These are phyloP conservation scores for Otolemur garnettii DNA, from an alignment of 2,113 vertebrate genomes.

Conservation along the genomic window DNA sequence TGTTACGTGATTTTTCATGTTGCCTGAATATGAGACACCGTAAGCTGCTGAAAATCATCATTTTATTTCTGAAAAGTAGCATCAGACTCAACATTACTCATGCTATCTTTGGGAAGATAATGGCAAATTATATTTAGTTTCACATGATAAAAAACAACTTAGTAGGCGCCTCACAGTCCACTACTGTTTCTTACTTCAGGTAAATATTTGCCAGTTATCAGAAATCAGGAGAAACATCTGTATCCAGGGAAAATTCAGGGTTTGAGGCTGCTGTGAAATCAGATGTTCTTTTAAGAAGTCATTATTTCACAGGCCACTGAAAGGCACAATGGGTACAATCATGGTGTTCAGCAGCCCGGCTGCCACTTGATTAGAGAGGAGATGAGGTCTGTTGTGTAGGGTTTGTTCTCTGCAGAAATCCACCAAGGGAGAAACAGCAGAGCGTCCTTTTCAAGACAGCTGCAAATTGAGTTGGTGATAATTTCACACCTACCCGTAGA, in stretches of 20 bases:
- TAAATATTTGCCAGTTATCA: constrained; percentile 4
- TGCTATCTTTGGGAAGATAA: neutral
- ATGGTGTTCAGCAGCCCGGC: neutral
- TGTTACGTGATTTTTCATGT: neutral
- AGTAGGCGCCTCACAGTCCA: neutral
- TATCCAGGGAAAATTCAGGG: neutral
- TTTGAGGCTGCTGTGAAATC: neutral
- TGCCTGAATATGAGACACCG: neutral
- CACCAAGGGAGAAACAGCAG: neutral
- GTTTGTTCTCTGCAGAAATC: neutral
- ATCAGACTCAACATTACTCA: neutral
- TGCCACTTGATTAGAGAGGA: constrained; percentile 28
- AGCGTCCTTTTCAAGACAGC: neutral
- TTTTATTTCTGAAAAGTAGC: constrained; percentile 51
- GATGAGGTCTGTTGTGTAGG: neutral
- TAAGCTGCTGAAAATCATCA: neutral
- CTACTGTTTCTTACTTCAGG: neutral
- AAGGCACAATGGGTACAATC: neutral
- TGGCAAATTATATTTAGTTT: neutral
- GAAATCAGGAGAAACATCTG: neutral
- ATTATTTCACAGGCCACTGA: constrained; percentile 63
- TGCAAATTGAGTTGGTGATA: neutral
- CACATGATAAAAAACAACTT: neutral
- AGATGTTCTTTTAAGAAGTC: neutral
- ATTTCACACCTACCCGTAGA: neutral